Conservation (phyloP, 1,140 invertebrate genomes). For the Camponotus floridanus region DNA sequence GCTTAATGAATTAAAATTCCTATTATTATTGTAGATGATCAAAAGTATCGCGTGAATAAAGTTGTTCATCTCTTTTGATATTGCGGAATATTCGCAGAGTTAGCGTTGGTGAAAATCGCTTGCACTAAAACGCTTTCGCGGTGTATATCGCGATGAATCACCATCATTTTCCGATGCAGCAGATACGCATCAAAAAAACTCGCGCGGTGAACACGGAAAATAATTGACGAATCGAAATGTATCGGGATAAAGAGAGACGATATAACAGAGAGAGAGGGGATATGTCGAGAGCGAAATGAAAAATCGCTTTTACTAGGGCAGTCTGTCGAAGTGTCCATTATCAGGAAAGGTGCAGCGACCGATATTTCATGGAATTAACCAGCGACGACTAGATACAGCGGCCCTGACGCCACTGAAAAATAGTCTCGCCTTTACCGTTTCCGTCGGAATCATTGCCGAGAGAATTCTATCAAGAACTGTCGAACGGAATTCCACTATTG, state of each 20-base stretch:
- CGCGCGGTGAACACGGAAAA: slow-evolving; percentile 10
- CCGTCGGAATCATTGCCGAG: slow-evolving; percentile 21
- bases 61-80: neutral
- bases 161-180: slow-evolving; percentile 32
- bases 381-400: slow-evolving; percentile 32
- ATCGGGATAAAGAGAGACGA: neutral
- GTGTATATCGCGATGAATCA: neutral
- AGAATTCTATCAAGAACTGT: slow-evolving; percentile 42
- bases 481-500: slow-evolving; percentile 40
- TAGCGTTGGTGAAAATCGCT: slow-evolving; percentile 5
- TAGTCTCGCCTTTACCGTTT: slow-evolving; percentile 36
- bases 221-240: slow-evolving; percentile 47
- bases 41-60: neutral
- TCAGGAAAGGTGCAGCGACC: slow-evolving; percentile 50
- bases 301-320: slow-evolving; percentile 45
- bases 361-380: slow-evolving; percentile 63
- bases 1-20: neutral
- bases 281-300: slow-evolving; percentile 35
- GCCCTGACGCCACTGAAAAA: slow-evolving; percentile 41
- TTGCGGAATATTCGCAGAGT: neutral
- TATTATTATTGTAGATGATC: slow-evolving; percentile 14
- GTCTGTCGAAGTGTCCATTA: slow-evolving; percentile 63
- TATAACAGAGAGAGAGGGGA: no score
- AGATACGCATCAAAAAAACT: neutral
- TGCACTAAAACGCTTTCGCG: slow-evolving; percentile 11